phyloP scores from a whole-genome alignment of 2,797 vertebrate species.

The Carcharodon carcharias region DNA sequence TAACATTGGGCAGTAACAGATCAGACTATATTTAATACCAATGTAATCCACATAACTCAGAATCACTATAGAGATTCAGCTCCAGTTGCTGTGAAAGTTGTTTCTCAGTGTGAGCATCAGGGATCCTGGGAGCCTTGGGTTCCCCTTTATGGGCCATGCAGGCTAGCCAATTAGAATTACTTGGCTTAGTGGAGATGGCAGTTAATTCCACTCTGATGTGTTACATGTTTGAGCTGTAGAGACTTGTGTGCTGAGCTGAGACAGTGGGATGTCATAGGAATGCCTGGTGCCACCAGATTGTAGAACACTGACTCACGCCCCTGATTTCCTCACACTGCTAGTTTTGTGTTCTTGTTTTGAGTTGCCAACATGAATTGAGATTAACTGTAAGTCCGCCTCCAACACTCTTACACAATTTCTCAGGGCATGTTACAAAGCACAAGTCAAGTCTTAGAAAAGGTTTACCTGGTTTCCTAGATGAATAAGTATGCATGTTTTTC shows the following conservation, averaged over 20 bases:
- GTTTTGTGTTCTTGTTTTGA: background rate
- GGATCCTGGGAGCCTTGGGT: background rate
- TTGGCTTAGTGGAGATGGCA: background rate
- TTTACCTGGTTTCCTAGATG: background rate
- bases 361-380: background rate
- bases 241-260: background rate
- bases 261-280: background rate
- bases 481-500: background rate
- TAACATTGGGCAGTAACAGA: background rate
- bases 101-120: background rate
- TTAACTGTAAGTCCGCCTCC: background rate
- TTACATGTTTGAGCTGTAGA: background rate
- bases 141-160: background rate
- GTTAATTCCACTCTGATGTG: background rate
- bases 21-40: background rate
- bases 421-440: background rate
- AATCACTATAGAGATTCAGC: background rate
- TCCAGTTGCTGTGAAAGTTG: background rate
- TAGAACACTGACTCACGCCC: background rate
- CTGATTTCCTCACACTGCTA: background rate
- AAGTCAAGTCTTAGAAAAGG: background rate
- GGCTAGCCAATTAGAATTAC: background rate
- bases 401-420: background rate
- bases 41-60: background rate
- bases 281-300: background rate